phyloP scores from a whole-genome alignment of 1,140 invertebrate genomes.

The Ceratina japonica region DNA sequence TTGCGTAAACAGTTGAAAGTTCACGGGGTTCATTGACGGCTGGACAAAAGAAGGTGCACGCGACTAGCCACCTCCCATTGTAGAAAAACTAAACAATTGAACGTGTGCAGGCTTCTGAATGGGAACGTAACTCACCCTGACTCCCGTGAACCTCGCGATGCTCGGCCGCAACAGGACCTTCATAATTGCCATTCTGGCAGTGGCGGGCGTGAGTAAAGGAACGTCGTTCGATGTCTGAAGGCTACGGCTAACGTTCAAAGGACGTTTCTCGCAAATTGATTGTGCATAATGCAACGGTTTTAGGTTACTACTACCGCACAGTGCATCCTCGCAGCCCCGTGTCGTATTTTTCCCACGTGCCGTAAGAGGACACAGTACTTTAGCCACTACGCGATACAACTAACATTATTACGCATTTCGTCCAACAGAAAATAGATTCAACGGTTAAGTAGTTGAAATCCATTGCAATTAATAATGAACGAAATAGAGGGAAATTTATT shows the following conservation, averaged over 20 bases:
- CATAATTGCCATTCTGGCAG: constrained; percentile 63
- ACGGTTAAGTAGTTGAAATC: too few species aligned
- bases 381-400: too few species aligned
- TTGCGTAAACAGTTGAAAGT: too few species aligned
- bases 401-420: too few species aligned
- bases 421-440: too few species aligned
- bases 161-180: constrained; percentile 66
- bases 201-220: not conserved
- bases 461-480: too few species aligned
- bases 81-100: not conserved
- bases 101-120: constrained; percentile 15
- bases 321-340: not conserved
- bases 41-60: constrained; percentile 16
- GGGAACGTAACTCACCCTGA: constrained; percentile 63
- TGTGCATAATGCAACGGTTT: constrained; percentile 55
- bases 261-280: constrained; percentile 42
- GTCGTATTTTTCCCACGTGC: constrained; percentile 52
- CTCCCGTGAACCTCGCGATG: constrained; percentile 64
- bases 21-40: too few species aligned
- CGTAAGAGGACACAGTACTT: constrained; percentile 63
- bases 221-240: constrained; percentile 33
- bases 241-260: constrained; percentile 30
- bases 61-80: constrained; percentile 4
- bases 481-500: too few species aligned
- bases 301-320: constrained; percentile 52